Conservation (phyloP, 2,797 vertebrate species). For the Falco peregrinus region DNA sequence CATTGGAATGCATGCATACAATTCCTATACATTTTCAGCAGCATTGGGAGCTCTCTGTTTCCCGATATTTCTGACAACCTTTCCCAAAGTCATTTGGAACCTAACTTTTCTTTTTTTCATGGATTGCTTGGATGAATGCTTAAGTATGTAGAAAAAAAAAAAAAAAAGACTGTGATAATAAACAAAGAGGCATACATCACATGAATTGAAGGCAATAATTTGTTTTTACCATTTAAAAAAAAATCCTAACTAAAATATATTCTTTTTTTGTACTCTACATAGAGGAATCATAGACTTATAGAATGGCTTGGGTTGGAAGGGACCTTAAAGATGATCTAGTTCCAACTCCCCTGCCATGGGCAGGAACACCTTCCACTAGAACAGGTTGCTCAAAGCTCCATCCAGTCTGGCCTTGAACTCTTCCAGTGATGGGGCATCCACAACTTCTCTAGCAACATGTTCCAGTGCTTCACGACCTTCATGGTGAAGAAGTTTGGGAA, state of each 20-base stretch:
- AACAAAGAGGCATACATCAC: background rate
- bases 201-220: background rate
- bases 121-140: background rate
- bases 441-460: background rate
- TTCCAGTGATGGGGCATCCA: background rate
- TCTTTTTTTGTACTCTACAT: background rate
- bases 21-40: background rate
- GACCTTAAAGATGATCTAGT: background rate
- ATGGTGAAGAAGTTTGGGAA: background rate
- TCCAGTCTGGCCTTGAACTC: background rate
- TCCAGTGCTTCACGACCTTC: background rate
- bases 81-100: background rate
- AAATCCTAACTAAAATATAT: background rate
- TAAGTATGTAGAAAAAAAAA: background rate
- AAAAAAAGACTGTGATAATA: background rate
- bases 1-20: background rate
- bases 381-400: background rate
- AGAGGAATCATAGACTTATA: background rate
- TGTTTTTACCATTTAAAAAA: background rate
- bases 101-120: rapidly evolving
- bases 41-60: background rate
- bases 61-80: background rate
- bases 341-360: rapidly evolving
- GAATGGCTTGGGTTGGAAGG: background rate
- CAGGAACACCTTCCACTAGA: background rate